Evolutionary conservation across 2,888 invertebrate species (phyloP), one percentile per base, ranked within the genome.

Genomic region (Amphiduros pacificus): DNA sequence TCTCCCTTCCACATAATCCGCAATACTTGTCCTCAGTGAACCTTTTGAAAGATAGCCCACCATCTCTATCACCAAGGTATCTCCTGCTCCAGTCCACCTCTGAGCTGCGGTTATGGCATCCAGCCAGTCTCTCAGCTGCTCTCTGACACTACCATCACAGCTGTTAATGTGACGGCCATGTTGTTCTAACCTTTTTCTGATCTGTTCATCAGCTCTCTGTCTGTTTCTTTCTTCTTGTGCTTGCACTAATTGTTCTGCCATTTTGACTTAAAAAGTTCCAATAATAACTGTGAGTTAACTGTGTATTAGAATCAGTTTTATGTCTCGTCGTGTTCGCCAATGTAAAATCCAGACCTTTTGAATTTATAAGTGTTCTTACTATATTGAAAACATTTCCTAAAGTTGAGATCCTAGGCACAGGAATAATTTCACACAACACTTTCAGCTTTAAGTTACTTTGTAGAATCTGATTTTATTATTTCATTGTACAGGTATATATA

Each of bases 11-110:
- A 53, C 20, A 22, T 53, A 53, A 14, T 11, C 31, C 17, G 5
- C 5, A 6, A 53, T 31, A 17, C 29, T 53, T 14, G 6, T 29
- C 3, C 11, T 29, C 11, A 53, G 53, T 3, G 27, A 17, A 20
- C 31, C 31, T 20, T n/a, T 53, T 5, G 53, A 53, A 2, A 53
- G 31, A n/a, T 53, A 53, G 29, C 53, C 53, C 11, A 53, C 53
- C 53, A 53, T 53, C 31, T 53, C 11, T 3, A 53, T 53, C 2
- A 31, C 20, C 53, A 53, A 22, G 9, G 6, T 17, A 53, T 53
- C 53, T 22, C 28, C n/a, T 2, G 53, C 28, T 2, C 20, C 29
- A 5, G 53, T 53, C 53, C 53, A 53, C 17, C 20, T 29, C 31
- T 29, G 27, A 2, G 53, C 31, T 22, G 28, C 27, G 14, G 53